phyloP scores from a whole-genome alignment of 2,888 invertebrate species.

The Eupithecia insigniata region DNA sequence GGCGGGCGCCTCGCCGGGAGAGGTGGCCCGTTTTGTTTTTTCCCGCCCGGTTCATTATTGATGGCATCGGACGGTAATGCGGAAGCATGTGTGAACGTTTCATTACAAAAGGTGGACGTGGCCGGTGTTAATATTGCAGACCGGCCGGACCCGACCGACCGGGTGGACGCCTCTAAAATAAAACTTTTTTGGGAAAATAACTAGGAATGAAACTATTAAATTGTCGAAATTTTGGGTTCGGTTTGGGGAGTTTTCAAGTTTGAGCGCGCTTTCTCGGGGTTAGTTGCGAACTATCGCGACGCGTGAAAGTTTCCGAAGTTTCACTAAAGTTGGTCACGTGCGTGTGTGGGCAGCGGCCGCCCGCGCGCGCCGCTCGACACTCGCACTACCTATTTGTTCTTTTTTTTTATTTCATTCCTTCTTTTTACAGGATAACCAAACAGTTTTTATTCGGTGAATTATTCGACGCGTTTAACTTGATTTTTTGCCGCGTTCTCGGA shows the following conservation, averaged over 20 bases:
- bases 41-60: conserved; percentile 85
- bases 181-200: conserved; percentile 62
- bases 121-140: conserved; percentile 84
- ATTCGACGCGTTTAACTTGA: conserved; percentile 55
- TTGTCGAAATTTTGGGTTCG: conserved; percentile 53
- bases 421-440: conserved; percentile 48
- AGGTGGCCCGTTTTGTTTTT: conserved; percentile 83
- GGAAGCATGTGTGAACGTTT: conserved; percentile 85
- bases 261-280: conserved; percentile 53
- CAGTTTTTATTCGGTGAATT: conserved; percentile 57
- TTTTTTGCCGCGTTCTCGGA: conserved; percentile 65
- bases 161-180: conserved; percentile 78
- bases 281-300: conserved; percentile 57
- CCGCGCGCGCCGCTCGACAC: conserved; percentile 41
- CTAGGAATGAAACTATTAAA: conserved; percentile 61
- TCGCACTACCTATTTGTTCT: conserved; percentile 43
- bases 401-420: conserved; percentile 45
- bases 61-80: conserved; percentile 84
- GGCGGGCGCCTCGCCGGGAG: conserved; percentile 82
- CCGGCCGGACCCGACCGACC: conserved; percentile 82
- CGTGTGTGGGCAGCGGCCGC: conserved; percentile 70
- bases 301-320: conserved; percentile 68
- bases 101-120: conserved; percentile 84
- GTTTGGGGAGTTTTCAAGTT: conserved; percentile 53
- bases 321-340: conserved; percentile 64